Evolutionary conservation across 2,797 vertebrate genomes (phyloP).

Genomic region (Silurus aristotelis): DNA sequence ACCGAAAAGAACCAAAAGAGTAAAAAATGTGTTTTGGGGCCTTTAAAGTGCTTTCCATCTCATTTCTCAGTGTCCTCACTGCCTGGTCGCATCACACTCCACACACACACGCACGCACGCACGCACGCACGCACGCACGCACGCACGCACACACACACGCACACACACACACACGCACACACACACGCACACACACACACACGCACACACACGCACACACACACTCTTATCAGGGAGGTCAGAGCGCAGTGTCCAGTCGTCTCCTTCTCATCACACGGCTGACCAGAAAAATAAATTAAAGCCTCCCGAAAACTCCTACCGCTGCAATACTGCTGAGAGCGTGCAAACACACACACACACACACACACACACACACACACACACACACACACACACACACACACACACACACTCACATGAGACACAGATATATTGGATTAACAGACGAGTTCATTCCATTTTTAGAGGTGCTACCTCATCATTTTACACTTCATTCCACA

Average conservation of each 20-base stretch:
- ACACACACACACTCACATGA: slow-evolving; percentile 27
- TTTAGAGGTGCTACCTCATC: slow-evolving; percentile 74
- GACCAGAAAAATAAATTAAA: slow-evolving; percentile 79
- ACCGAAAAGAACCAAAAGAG: background rate
- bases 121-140: background rate
- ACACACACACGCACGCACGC: background rate
- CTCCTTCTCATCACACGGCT: slow-evolving; percentile 68
- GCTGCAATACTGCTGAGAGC: slow-evolving; percentile 69
- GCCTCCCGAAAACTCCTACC: slow-evolving; percentile 72
- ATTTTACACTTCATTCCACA: slow-evolving; percentile 68
- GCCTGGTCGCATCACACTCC: slow-evolving; percentile 13
- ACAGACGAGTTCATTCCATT: slow-evolving; percentile 67
- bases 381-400: slow-evolving; percentile 46
- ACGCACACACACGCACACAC: slow-evolving; percentile 45
- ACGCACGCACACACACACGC: background rate
- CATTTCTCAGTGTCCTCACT: slow-evolving; percentile 7
- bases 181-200: background rate
- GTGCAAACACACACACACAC: slow-evolving; percentile 34
- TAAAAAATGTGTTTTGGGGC: slow-evolving; percentile 15
- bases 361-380: slow-evolving; percentile 30
- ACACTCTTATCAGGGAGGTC: slow-evolving; percentile 46
- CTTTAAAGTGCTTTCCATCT: slow-evolving; percentile 23
- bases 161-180: background rate
- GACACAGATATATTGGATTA: slow-evolving; percentile 57
- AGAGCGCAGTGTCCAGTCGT: slow-evolving; percentile 65